Conservation (phyloP, 2,888 invertebrate species). For the Leptothorax acervorum region DNA sequence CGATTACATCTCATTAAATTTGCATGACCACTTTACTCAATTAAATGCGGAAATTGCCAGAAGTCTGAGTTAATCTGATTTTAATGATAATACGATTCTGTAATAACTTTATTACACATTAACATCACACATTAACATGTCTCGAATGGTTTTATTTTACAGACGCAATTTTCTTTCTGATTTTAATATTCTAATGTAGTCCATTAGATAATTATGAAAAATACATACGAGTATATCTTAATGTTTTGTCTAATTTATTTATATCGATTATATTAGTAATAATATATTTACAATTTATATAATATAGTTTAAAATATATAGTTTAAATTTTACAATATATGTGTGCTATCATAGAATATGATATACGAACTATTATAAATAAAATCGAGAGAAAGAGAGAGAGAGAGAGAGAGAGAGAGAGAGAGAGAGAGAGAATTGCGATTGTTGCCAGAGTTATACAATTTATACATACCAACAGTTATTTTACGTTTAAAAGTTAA, state of each 20-base stretch:
- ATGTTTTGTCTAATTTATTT: neutral
- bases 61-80: conserved; percentile 35
- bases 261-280: conserved; percentile 1
- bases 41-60: conserved; percentile 41
- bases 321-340: neutral
- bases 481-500: neutral
- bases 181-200: neutral
- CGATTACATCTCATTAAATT: conserved; percentile 49
- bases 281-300: neutral
- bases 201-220: neutral
- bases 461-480: neutral
- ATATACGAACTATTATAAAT: neutral
- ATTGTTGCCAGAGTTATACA: neutral
- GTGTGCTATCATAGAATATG: neutral
- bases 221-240: no score
- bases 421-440: no score
- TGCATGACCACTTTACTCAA: conserved; percentile 37
- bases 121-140: conserved; percentile 4
- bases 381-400: no score
- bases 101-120: conserved; percentile 15
- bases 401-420: no score
- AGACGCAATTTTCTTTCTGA: neutral
- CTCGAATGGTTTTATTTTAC: conserved; percentile 9
- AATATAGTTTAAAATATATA: neutral
- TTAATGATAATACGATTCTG: conserved; percentile 30